These are phyloP conservation scores for Bombylius discolor DNA, from an alignment of 2,888 invertebrate genomes.

Conservation along the genomic window DNA sequence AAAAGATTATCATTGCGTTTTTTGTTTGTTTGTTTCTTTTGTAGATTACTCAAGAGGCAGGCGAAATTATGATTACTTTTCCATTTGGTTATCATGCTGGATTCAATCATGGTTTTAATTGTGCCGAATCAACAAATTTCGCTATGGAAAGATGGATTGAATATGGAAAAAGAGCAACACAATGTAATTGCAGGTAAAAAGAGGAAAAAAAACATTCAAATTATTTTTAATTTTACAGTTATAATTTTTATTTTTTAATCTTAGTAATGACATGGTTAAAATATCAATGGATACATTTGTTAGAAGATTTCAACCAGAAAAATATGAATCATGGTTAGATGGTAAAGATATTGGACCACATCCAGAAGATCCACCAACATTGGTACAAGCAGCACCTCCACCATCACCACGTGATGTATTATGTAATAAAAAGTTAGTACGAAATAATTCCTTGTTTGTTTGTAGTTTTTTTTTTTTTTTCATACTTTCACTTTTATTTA, in stretches of 20 bases:
- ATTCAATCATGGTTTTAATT: slow-evolving; percentile 97
- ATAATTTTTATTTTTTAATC: slow-evolving; percentile 12
- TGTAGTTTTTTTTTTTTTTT: background rate
- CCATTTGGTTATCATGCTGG: slow-evolving; percentile 98
- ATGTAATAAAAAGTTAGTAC: slow-evolving; percentile 60
- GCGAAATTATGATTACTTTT: slow-evolving; percentile 99
- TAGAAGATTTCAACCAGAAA: slow-evolving; percentile 76
- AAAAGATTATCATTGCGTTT: background rate
- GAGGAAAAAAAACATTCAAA: background rate
- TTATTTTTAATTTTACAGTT: background rate
- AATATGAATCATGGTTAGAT: slow-evolving; percentile 80
- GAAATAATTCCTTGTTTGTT: background rate
- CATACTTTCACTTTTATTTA: too few relatives aligned
- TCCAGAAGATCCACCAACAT: slow-evolving; percentile 70
- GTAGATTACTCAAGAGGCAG: slow-evolving; percentile 84
- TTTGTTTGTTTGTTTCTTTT: slow-evolving; percentile 4
- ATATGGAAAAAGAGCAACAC: slow-evolving; percentile 84
- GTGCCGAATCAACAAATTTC: slow-evolving; percentile 99
- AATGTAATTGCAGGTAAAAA: slow-evolving; percentile 60
- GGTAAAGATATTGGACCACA: slow-evolving; percentile 85
- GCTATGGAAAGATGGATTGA: slow-evolving; percentile 96
- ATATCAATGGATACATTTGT: slow-evolving; percentile 99
- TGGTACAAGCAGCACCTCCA: slow-evolving; percentile 60
- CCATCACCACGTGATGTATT: slow-evolving; percentile 68
- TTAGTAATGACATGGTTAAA: slow-evolving; percentile 84